Base-by-base conservation (phyloP, 53 echinoderm and acorn worm species). In the Henricia sp. region DNA sequence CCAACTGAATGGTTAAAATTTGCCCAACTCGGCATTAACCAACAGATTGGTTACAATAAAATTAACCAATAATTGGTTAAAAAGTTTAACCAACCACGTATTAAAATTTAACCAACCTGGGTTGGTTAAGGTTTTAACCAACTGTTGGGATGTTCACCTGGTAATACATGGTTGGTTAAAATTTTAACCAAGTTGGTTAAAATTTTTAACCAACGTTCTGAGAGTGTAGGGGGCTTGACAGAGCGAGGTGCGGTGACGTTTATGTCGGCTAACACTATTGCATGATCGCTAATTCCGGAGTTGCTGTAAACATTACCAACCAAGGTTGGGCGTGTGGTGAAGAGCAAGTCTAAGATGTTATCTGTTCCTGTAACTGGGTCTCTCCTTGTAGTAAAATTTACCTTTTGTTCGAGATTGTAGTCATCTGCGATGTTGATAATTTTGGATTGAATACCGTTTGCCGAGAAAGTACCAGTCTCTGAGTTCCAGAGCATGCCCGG, bases 321-420 rank as follows among this genome's bases (percentile, higher is more conserved):
- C 17, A 50, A 20, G 14, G 16, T 13, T 27, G 85, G 85, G 30
- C 44, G 38, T n/a, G 85, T 72, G 50, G 85, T 85, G 14, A 85
- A 73, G 6, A 85, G 34, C 12, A 85, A 54, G 59, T 85, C 85
- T 43, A 84, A 29, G 24, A 70, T 84, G 71, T 84, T 84, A 54
- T 84, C 56, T 25, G 54, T 50, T 16, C 84, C 84, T 68, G 67
- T 28, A n/a, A 23, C 36, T 32, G 70, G 84, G 40, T 84, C 67
- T 68, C 17, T 67, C 43, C 83, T 38, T 50, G 83, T 83, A 10
- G 83, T 33, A 28, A 83, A 83, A 32, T 44, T 44, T 30, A 77
- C 77, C 37, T 70, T 70, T 26, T 84, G 84, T 5, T 84, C 70
- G 11, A 69, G 70, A 27, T 84, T 69, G 28, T 14, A 68, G 24